phyloP scores from a whole-genome alignment of 2,797 vertebrate species.

The Microctenopoma steveboyesi region DNA sequence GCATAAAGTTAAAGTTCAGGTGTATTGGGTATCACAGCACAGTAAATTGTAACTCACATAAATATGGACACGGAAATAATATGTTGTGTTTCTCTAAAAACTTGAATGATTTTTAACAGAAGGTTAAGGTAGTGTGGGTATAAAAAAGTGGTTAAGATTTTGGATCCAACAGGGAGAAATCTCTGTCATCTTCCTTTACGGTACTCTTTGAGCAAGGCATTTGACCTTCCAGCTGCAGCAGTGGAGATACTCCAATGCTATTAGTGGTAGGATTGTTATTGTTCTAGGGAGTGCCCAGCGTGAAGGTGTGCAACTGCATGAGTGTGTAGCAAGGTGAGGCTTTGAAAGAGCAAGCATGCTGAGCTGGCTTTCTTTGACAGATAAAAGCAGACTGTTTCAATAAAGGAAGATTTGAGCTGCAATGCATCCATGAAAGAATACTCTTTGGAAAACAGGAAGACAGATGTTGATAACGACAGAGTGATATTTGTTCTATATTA shows the following conservation, averaged over 20 bases:
- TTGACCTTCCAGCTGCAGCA: constrained; percentile 35
- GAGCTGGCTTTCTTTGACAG: constrained; percentile 33
- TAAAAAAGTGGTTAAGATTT: constrained; percentile 10
- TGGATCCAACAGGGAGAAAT: constrained; percentile 8
- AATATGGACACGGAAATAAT: constrained; percentile 40
- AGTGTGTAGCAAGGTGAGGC: constrained; percentile 27
- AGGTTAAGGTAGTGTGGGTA: constrained; percentile 4
- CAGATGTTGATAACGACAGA: constrained; percentile 47
- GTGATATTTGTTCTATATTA: constrained; percentile 58
- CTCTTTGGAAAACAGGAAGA: constrained; percentile 51
- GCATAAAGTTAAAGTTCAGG: constrained; percentile 62
- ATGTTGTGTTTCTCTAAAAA: not conserved
- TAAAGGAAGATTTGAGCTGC: constrained; percentile 37
- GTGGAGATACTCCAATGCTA: not conserved
- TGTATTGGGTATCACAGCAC: constrained; percentile 54
- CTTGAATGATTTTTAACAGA: constrained; percentile 9
- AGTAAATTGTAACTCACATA: constrained; percentile 56
- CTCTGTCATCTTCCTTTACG: constrained; percentile 10
- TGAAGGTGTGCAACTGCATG: constrained; percentile 32
- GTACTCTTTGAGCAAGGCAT: constrained; percentile 45
- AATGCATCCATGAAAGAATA: constrained; percentile 19
- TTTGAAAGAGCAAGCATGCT: constrained; percentile 44
- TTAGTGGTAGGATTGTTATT: constrained; percentile 30
- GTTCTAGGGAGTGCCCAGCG: not conserved
- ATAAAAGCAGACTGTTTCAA: constrained; percentile 47